phyloP scores from a whole-genome alignment of 2,797 vertebrate genomes.

The Glossophaga mutica region DNA sequence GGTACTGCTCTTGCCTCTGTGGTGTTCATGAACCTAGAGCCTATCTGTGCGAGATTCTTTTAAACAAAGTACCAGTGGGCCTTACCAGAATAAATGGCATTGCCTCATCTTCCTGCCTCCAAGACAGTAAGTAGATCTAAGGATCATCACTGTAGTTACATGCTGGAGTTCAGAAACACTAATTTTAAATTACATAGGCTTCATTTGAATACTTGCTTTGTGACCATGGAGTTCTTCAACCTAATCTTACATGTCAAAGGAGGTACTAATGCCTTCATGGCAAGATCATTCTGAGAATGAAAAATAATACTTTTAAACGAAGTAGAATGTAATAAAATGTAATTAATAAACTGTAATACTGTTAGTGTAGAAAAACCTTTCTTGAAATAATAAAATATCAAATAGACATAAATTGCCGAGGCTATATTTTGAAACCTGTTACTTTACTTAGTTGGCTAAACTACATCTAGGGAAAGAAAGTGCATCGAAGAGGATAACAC shows the following conservation, averaged over 20 bases:
- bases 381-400: not conserved
- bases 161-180: not conserved
- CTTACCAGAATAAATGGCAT: not conserved
- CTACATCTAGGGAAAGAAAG: not conserved
- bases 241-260: not conserved
- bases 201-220: not conserved
- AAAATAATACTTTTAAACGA: not conserved
- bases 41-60: not conserved
- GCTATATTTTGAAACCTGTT: not conserved
- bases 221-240: not conserved
- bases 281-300: not conserved
- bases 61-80: not conserved
- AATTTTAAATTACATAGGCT: not conserved
- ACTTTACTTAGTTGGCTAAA: not conserved
- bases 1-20: not conserved
- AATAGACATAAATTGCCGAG: not conserved
- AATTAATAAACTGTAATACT: not conserved
- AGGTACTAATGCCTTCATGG: not conserved
- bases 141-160: not conserved
- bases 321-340: not conserved
- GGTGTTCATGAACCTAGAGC: not conserved
- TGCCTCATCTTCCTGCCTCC: not conserved
- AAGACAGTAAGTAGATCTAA: not conserved
- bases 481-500: not conserved
- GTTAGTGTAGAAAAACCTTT: not conserved